Conservation (phyloP, 2,113 vertebrate genomes). For the Pardalotus punctatus region DNA sequence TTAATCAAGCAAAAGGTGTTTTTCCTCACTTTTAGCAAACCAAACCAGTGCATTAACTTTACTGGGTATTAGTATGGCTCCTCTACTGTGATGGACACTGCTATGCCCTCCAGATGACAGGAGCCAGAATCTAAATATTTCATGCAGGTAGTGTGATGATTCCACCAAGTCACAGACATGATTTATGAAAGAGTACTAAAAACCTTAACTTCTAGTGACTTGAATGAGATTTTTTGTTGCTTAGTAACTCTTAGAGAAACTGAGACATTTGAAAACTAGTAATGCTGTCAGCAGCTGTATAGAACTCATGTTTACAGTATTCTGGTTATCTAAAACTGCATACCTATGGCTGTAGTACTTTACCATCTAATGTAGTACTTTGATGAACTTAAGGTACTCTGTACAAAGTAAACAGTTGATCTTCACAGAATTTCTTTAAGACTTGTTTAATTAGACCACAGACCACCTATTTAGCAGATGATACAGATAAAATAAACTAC, state of each 20-base stretch:
- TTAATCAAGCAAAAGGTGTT: background rate
- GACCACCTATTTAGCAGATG: background rate
- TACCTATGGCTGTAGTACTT: background rate
- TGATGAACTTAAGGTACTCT: background rate
- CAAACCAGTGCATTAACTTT: background rate
- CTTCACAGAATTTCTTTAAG: background rate
- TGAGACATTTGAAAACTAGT: background rate
- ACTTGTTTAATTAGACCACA: background rate
- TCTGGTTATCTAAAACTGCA: background rate
- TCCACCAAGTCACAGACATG: background rate
- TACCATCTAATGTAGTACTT: background rate
- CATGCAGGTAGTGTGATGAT: background rate
- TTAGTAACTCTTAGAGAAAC: slow-evolving; percentile 21
- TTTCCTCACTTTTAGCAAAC: background rate
- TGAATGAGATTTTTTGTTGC: slow-evolving; percentile 40
- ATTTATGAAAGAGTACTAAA: slow-evolving; percentile 8
- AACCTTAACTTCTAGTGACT: background rate
- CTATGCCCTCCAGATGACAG: background rate
- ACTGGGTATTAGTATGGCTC: background rate
- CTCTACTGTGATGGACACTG: background rate
- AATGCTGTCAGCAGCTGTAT: background rate
- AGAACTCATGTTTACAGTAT: background rate
- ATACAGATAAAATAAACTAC: background rate
- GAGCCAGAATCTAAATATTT: background rate
- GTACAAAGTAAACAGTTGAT: background rate